Conservation (phyloP, 2,888 invertebrate species). For the Drosophila falleni region DNA sequence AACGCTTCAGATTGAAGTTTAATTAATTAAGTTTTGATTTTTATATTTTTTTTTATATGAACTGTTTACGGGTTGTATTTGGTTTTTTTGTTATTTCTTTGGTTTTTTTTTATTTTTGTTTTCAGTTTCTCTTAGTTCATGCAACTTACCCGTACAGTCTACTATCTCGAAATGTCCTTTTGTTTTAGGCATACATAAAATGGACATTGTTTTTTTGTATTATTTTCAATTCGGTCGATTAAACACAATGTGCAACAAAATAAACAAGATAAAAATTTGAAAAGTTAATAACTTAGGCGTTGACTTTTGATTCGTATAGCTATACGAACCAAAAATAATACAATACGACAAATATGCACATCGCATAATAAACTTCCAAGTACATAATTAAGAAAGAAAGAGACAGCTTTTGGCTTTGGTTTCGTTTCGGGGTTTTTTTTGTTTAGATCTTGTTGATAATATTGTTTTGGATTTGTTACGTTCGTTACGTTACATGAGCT, state of each 20-base stretch:
- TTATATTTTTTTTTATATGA: slow-evolving; percentile 23
- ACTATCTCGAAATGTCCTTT: slow-evolving; percentile 94
- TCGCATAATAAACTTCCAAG: slow-evolving; percentile 77
- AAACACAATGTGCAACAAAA: slow-evolving; percentile 55
- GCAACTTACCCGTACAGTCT: slow-evolving; percentile 92
- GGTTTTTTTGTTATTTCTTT: slow-evolving; percentile 25
- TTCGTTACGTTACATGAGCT: slow-evolving; percentile 34
- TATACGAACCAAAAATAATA: slow-evolving; percentile 28
- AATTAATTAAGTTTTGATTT: slow-evolving; percentile 37
- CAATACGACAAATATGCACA: slow-evolving; percentile 45
- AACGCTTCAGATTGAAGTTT: slow-evolving; percentile 61
- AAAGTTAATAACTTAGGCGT: slow-evolving; percentile 35
- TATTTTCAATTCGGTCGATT: slow-evolving; percentile 37
- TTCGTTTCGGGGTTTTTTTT: slow-evolving; percentile 12
- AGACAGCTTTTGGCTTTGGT: slow-evolving; percentile 37
- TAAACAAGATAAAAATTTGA: slow-evolving; percentile 32
- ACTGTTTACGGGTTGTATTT: slow-evolving; percentile 34
- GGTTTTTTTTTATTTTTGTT: slow-evolving; percentile 35
- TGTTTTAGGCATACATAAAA: slow-evolving; percentile 58
- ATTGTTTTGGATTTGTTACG: slow-evolving; percentile 12
- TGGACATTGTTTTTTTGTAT: slow-evolving; percentile 53
- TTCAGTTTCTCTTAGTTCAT: slow-evolving; percentile 82
- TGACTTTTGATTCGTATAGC: slow-evolving; percentile 11
- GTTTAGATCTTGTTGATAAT: slow-evolving; percentile 16
- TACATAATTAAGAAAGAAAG: slow-evolving; percentile 39